These are phyloP conservation scores for Chaetura pelagica DNA, from an alignment of 2,113 vertebrate species.

Conservation along the genomic window DNA sequence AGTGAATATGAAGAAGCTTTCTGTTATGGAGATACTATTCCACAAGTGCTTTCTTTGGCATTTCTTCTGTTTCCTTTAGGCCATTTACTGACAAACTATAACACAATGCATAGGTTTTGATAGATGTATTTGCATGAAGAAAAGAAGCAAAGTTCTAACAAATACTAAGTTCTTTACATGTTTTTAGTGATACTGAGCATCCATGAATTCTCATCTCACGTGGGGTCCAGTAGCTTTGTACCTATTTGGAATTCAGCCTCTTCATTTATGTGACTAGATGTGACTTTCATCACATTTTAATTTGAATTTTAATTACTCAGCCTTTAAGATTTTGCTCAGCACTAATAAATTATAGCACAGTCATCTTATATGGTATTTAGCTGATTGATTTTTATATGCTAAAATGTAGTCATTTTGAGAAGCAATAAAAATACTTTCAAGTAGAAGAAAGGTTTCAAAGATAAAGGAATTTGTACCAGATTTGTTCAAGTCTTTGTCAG, in stretches of 20 bases:
- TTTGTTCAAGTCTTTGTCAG: background rate
- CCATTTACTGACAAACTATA: background rate
- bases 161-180: background rate
- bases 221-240: background rate
- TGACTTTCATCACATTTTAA: conserved; percentile 66
- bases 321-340: conserved; percentile 68
- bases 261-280: conserved; percentile 49
- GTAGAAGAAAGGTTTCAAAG: background rate
- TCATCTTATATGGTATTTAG: conserved; percentile 52
- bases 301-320: conserved; percentile 67
- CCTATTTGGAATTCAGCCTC: conserved; percentile 46
- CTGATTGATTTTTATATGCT: conserved; percentile 57
- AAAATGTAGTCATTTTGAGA: conserved; percentile 38
- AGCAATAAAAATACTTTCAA: conserved; percentile 36
- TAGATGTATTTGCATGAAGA: background rate
- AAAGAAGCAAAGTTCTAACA: background rate
- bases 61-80: background rate
- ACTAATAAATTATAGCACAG: conserved; percentile 56
- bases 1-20: background rate
- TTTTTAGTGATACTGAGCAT: background rate
- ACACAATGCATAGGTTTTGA: background rate
- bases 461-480: background rate
- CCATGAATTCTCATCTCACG: background rate
- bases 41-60: background rate
- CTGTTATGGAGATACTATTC: background rate